Evolutionary conservation across 2,797 vertebrate genomes (phyloP).

Genomic region (Acrossocheilus wenchowensis): DNA sequence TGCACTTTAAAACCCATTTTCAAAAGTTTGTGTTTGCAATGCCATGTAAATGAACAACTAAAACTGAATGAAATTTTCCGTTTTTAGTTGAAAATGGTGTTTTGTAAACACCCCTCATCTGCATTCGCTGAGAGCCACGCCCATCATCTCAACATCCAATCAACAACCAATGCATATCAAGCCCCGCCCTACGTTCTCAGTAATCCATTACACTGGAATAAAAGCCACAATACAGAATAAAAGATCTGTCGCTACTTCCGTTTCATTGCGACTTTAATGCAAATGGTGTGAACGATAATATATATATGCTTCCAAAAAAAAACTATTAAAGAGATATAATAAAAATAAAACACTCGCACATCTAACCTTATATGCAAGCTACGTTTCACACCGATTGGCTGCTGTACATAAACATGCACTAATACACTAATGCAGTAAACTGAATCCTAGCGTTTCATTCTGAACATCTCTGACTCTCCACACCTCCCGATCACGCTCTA

Average conservation of each 20-base stretch:
- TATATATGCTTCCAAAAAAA: too few relatives aligned
- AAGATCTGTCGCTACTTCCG: too few relatives aligned
- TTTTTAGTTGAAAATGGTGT: neutral
- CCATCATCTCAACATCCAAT: neutral
- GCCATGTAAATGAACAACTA: neutral
- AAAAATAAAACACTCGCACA: too few relatives aligned
- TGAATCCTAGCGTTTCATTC: neutral
- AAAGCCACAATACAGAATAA: neutral
- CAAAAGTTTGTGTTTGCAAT: too few relatives aligned
- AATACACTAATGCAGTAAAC: neutral
- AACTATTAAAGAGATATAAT: too few relatives aligned
- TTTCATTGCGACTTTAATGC: too few relatives aligned
- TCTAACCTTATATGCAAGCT: neutral
- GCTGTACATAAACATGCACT: too few relatives aligned
- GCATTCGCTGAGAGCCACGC: neutral
- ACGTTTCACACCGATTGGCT: neutral
- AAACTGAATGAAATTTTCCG: neutral
- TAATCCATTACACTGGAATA: too few relatives aligned
- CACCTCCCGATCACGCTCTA: neutral
- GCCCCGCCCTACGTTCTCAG: neutral
- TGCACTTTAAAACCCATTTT: too few relatives aligned
- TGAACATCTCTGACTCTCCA: neutral
- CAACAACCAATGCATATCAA: neutral
- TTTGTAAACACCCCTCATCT: neutral
- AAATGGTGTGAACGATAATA: too few relatives aligned